A percentile compares a stretch with the other conserved stretches of the same genome.
Evolutionary conservation across 2,888 invertebrate genomes (phyloP).

Genomic region (Trissolcus brochymenae): DNA sequence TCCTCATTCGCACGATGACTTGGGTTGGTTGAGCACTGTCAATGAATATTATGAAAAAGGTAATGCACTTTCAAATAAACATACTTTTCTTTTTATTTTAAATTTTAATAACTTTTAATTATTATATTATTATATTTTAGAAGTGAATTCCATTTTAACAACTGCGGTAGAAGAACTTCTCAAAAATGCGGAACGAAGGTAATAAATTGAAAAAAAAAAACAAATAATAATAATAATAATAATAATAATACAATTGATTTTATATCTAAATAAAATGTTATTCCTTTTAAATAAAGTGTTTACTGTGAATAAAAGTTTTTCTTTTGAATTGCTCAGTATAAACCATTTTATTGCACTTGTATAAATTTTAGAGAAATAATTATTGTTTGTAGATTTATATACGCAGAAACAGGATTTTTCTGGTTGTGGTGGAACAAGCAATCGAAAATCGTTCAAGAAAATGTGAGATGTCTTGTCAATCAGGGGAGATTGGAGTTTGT

Average conservation of each 20-base stretch:
- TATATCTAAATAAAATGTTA: no score
- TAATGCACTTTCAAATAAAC: not conserved
- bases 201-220: no score
- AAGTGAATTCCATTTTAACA: slow-evolving; percentile 9
- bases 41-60: slow-evolving; percentile 20
- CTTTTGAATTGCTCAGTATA: no score
- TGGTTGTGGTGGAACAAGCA: slow-evolving; percentile 88
- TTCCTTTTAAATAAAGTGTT: no score
- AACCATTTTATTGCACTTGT: no score
- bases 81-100: no score
- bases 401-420: slow-evolving; percentile 92
- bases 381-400: slow-evolving; percentile 80
- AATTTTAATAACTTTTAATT: no score
- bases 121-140: not conserved
- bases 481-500: slow-evolving; percentile 86
- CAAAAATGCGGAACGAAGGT: slow-evolving; percentile 14
- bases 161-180: slow-evolving; percentile 9
- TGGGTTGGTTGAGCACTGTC: slow-evolving; percentile 30
- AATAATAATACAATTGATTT: no score
- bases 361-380: no score
- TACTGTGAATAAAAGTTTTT: no score
- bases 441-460: slow-evolving; percentile 77
- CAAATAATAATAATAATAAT: no score
- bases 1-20: slow-evolving; percentile 35
- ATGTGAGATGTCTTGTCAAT: slow-evolving; percentile 80